These are phyloP conservation scores for Acomys russatus DNA, from an alignment of 2,797 vertebrate genomes.

Conservation along the genomic window DNA sequence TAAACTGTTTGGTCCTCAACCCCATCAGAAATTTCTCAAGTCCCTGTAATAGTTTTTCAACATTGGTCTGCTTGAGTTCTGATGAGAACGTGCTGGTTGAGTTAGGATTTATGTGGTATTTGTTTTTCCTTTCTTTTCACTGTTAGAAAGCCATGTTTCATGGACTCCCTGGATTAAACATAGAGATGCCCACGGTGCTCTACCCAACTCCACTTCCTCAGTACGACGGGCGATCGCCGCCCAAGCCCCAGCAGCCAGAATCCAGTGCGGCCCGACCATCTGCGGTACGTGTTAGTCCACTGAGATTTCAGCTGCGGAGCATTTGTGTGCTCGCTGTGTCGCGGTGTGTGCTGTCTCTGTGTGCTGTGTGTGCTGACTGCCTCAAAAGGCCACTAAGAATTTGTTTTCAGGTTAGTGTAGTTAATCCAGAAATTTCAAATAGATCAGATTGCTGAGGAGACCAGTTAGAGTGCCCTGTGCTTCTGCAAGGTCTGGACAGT, in stretches of 20 bases:
- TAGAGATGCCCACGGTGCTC: conserved; percentile 94
- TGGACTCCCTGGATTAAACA: conserved; percentile 94
- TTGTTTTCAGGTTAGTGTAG: conserved; percentile 34
- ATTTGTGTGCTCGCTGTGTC: not conserved
- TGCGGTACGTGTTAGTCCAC: conserved; percentile 76
- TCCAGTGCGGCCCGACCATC: conserved; percentile 60
- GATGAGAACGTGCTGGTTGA: not conserved
- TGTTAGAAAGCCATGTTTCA: conserved; percentile 97
- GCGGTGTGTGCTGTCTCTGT: not conserved
- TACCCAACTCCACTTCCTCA: conserved; percentile 96
- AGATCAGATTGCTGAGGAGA: not conserved
- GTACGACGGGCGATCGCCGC: conserved; percentile 91
- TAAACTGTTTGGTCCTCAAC: no score
- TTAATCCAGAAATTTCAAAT: conserved; percentile 63
- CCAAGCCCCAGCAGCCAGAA: conserved; percentile 89
- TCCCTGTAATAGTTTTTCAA: not conserved
- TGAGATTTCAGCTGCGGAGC: not conserved
- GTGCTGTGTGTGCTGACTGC: not conserved
- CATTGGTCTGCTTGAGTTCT: conserved; percentile 18
- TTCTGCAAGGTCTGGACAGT: not conserved
- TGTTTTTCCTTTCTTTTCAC: conserved; percentile 43
- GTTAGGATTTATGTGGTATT: not conserved
- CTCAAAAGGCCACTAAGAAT: conserved; percentile 10
- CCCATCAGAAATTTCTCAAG: no score
- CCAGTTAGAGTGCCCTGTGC: not conserved